Evolutionary conservation across 2,797 vertebrate genomes (phyloP).

Genomic region (Heteromormyrus szaboi): DNA sequence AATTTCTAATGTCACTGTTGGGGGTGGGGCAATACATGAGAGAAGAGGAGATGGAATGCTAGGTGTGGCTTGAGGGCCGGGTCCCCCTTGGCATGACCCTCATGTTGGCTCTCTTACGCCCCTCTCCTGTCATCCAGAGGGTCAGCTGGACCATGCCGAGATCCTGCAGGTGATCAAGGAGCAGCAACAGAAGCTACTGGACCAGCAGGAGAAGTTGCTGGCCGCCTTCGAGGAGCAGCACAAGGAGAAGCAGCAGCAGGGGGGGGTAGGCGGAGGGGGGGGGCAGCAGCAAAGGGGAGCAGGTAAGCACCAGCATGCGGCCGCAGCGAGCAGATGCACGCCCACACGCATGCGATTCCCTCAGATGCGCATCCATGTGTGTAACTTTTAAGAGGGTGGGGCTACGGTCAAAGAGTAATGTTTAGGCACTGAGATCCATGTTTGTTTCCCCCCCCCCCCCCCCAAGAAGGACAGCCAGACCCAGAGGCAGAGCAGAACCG

Average conservation of each 20-base stretch:
- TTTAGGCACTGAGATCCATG: neutral
- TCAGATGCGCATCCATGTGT: neutral
- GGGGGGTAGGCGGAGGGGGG: conserved; percentile 23
- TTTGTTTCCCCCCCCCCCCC: neutral
- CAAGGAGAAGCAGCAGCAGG: conserved; percentile 73
- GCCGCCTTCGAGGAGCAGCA: conserved; percentile 93
- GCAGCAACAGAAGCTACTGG: conserved; percentile 91
- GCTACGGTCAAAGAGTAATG: neutral
- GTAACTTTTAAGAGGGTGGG: neutral
- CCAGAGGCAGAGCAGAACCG: conserved; percentile 42
- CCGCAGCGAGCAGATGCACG: neutral
- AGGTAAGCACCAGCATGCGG: neutral
- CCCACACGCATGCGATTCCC: neutral
- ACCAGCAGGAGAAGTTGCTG: conserved; percentile 92
- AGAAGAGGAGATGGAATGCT: neutral
- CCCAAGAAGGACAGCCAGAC: conserved; percentile 30
- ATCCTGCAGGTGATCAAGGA: conserved; percentile 90
- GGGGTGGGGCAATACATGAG: neutral
- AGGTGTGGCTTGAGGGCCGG: neutral
- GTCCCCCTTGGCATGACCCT: neutral
- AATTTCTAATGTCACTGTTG: neutral
- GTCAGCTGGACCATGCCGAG: conserved; percentile 77
- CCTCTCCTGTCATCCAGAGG: conserved; percentile 57
- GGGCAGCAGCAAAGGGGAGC: conserved; percentile 41
- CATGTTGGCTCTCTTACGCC: neutral